phyloP scores from a whole-genome alignment of 2,113 vertebrate genomes.

The Microtus pennsylvanicus region DNA sequence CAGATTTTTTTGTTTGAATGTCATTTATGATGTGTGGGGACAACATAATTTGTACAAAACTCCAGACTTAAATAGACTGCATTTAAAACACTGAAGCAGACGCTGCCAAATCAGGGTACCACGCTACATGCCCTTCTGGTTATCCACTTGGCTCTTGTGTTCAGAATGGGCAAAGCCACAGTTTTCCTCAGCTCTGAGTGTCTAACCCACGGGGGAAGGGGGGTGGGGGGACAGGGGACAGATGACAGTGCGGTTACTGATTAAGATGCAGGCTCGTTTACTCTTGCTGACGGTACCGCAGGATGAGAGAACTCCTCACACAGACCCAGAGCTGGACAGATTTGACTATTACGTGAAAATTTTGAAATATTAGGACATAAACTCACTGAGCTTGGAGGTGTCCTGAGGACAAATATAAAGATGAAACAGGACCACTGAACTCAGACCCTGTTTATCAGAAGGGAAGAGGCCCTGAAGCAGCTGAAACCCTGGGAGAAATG shows the following conservation, averaged over 20 bases:
- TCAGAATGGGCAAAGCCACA: background rate
- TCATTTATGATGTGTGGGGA: slow-evolving; percentile 26
- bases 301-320: too few species aligned
- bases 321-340: background rate
- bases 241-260: too few species aligned
- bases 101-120: background rate
- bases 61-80: background rate
- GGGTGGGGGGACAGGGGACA: too few species aligned
- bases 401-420: background rate
- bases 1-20: slow-evolving; percentile 67
- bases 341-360: background rate
- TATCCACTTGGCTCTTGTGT: background rate
- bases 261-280: background rate
- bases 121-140: background rate
- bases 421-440: background rate
- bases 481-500: background rate
- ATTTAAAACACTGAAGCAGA: background rate
- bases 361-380: background rate
- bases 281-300: background rate
- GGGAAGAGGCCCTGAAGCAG: background rate
- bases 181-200: background rate
- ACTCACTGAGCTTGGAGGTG: background rate
- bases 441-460: background rate
- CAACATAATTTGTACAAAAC: slow-evolving; percentile 61
- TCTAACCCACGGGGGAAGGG: background rate